A percentile compares a stretch with the other conserved stretches of the same genome.
Conservation (phyloP, 2,888 invertebrate genomes). For the Cremastinae sp. region DNA sequence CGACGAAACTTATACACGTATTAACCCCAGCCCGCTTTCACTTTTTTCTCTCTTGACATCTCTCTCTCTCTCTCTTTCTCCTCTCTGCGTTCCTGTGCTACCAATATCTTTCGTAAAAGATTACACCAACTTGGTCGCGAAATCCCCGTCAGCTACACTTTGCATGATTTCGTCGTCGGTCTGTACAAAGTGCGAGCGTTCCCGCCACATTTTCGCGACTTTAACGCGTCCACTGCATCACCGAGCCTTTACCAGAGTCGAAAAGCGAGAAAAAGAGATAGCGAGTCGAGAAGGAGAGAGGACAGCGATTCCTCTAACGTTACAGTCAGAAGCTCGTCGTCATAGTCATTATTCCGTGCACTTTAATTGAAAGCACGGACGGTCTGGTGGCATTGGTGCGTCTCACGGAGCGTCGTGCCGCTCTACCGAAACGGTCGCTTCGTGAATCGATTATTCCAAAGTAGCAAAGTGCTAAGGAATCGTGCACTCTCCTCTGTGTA, state of each 20-base stretch:
- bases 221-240: slow-evolving; percentile 25
- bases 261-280: slow-evolving; percentile 48
- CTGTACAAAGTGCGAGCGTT: slow-evolving; percentile 22
- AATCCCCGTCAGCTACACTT: slow-evolving; percentile 47
- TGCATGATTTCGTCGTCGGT: slow-evolving; percentile 33
- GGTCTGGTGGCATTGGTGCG: slow-evolving; percentile 65
- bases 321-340: slow-evolving; percentile 46
- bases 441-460: slow-evolving; percentile 65
- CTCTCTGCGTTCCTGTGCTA: slow-evolving; percentile 12
- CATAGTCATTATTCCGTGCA: slow-evolving; percentile 47
- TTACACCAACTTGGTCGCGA: slow-evolving; percentile 29
- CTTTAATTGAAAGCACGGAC: slow-evolving; percentile 67
- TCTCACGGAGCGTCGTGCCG: slow-evolving; percentile 62
- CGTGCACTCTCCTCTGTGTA: neutral
- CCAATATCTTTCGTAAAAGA: slow-evolving; percentile 47
- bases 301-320: slow-evolving; percentile 48
- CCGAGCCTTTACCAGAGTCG: slow-evolving; percentile 57
- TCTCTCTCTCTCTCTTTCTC: slow-evolving; percentile 17
- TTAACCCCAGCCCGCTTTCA: neutral
- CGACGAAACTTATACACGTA: slow-evolving; percentile 33
- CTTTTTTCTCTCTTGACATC: slow-evolving; percentile 9
- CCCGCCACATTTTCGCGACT: slow-evolving; percentile 39
- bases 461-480: slow-evolving; percentile 36
- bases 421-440: slow-evolving; percentile 61
- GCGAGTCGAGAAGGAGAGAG: slow-evolving; percentile 28